Conservation (phyloP, 2,113 vertebrate genomes). For the Ceyx cyanopectus region DNA sequence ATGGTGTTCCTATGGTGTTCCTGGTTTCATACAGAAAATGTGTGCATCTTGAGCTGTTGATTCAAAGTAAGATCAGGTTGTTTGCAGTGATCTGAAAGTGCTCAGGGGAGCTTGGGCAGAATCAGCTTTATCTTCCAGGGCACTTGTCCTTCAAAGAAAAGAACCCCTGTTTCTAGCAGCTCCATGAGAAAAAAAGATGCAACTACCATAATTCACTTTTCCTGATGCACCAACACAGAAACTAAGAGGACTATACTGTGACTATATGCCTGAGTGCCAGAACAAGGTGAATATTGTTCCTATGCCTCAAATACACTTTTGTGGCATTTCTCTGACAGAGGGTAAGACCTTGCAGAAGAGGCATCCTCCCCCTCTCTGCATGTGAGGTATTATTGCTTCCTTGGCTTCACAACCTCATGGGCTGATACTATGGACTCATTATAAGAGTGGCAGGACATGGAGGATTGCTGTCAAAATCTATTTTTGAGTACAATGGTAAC, state of each 20-base stretch:
- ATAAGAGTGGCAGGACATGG: not conserved
- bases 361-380: not conserved
- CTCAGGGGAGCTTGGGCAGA: not conserved
- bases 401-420: not conserved
- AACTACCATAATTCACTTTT: fast-evolving
- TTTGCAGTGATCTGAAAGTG: not conserved
- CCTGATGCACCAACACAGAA: not conserved
- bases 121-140: not conserved
- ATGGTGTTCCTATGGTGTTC: not conserved
- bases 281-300: not conserved
- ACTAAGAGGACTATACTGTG: not conserved
- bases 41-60: not conserved
- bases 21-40: not conserved
- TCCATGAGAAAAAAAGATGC: not conserved
- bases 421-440: fast-evolving
- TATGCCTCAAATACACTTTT: not conserved
- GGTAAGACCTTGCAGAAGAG: not conserved
- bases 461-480: not conserved
- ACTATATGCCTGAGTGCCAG: fast-evolving
- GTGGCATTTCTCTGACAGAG: not conserved
- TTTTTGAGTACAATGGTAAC: not conserved
- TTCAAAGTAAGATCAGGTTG: not conserved
- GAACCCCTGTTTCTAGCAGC: not conserved
- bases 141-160: not conserved
- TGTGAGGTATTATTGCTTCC: not conserved